Percentiles rank a stretch among this genome's conserved stretches.
Evolutionary conservation across 2,797 vertebrate species (phyloP).

Genomic region (Echeneis naucrates): DNA sequence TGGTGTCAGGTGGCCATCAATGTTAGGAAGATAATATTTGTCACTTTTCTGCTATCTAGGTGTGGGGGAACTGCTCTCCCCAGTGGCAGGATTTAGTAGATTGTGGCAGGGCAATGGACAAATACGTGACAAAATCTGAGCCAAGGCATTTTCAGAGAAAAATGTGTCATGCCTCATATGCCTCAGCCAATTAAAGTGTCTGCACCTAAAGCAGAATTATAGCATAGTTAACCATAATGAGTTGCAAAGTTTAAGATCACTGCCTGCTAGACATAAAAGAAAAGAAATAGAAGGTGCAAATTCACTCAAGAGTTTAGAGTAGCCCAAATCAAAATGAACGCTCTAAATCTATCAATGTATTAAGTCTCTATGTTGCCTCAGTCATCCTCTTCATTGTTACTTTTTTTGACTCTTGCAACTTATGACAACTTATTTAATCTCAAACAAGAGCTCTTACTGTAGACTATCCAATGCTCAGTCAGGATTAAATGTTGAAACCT

Average conservation of each 20-base stretch:
- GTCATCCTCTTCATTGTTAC: constrained; percentile 2
- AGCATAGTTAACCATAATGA: constrained; percentile 78
- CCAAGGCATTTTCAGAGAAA: constrained; percentile 60
- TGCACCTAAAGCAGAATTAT: constrained; percentile 77
- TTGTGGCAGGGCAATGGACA: constrained; percentile 28
- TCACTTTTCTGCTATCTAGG: constrained; percentile 29
- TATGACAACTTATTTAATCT: constrained; percentile 12
- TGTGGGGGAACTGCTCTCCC: constrained; percentile 27
- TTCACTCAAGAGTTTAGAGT: constrained; percentile 55
- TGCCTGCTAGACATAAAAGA: constrained; percentile 72
- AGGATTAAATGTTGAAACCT: constrained; percentile 31
- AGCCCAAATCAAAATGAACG: constrained; percentile 49
- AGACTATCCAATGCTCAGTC: constrained; percentile 27
- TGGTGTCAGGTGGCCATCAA: constrained; percentile 31
- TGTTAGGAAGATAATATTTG: not conserved
- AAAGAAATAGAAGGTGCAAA: constrained; percentile 54
- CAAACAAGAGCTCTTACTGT: constrained; percentile 33
- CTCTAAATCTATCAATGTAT: constrained; percentile 8
- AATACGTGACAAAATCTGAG: constrained; percentile 54
- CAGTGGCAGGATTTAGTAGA: constrained; percentile 25
- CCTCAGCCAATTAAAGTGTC: constrained; percentile 76
- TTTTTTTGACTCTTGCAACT: not conserved
- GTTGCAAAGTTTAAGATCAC: constrained; percentile 74
- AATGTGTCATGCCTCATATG: constrained; percentile 72
- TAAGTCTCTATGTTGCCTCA: constrained; percentile 27